These are phyloP conservation scores for Calyptommatus sinebrachiatus DNA, from an alignment of 2,113 vertebrate species.

Conservation along the genomic window DNA sequence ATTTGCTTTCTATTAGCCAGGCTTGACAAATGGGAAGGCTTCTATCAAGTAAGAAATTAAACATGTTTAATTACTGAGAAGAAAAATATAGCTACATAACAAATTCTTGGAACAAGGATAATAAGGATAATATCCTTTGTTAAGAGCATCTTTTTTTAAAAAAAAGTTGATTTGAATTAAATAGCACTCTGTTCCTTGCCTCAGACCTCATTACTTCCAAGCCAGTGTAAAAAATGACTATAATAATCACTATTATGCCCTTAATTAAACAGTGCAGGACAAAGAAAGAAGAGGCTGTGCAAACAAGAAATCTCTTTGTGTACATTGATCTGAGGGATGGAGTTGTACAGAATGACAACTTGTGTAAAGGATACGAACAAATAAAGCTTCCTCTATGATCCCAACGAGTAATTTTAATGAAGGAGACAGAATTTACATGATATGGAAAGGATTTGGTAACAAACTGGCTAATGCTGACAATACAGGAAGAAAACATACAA, in stretches of 20 bases:
- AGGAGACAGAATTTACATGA: constrained; percentile 29
- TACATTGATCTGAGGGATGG: constrained; percentile 10
- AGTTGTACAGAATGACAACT: constrained; percentile 41
- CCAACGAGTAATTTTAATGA: constrained; percentile 37
- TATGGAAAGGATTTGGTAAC: constrained; percentile 37
- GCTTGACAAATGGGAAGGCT: constrained; percentile 10
- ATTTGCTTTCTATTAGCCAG: constrained; percentile 9
- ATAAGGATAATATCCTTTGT: constrained; percentile 15
- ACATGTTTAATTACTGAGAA: not conserved
- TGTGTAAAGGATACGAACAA: constrained; percentile 6
- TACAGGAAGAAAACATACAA: not conserved
- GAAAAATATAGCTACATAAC: not conserved
- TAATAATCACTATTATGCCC: constrained; percentile 59
- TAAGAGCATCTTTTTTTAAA: not conserved
- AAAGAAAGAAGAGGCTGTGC: constrained; percentile 52
- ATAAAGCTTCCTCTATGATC: constrained; percentile 20
- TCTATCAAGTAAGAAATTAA: constrained; percentile 16
- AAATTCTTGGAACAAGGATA: constrained; percentile 27
- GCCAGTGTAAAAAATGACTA: constrained; percentile 53
- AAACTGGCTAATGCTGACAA: constrained; percentile 26
- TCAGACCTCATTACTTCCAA: constrained; percentile 58
- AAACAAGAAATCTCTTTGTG: constrained; percentile 36
- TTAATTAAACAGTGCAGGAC: constrained; percentile 62
- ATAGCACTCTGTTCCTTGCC: constrained; percentile 38
- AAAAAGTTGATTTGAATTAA: constrained; percentile 45